Percentiles rank a stretch among this genome's conserved stretches.
phyloP scores from a whole-genome alignment of 2,888 invertebrate genomes.

The Lochmaea crataegi region DNA sequence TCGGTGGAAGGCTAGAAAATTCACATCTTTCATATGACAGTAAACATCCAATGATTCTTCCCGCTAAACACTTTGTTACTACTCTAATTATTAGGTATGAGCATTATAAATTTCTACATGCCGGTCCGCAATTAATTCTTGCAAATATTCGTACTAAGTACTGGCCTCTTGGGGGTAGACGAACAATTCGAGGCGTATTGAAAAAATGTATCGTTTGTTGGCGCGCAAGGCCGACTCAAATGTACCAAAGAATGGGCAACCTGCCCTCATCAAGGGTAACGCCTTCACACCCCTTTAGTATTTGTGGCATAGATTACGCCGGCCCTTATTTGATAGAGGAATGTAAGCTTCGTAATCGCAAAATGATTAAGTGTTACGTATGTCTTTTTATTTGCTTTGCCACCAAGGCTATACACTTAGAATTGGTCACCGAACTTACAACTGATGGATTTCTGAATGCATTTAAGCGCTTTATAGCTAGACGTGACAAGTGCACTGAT shows the following conservation, averaged over 20 bases:
- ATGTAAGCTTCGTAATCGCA: slow-evolving; percentile 41
- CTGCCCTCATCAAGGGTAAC: slow-evolving; percentile 5
- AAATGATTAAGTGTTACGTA: slow-evolving; percentile 44
- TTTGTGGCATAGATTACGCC: slow-evolving; percentile 49
- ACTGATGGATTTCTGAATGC: slow-evolving; percentile 40
- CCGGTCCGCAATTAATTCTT: background rate
- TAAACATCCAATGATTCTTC: slow-evolving; percentile 15
- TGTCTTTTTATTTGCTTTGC: slow-evolving; percentile 48
- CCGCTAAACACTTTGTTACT: slow-evolving; percentile 9
- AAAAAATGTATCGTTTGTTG: slow-evolving; percentile 9
- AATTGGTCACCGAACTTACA: slow-evolving; percentile 39
- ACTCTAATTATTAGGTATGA: background rate
- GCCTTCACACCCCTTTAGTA: slow-evolving; percentile 41
- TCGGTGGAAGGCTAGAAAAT: slow-evolving; percentile 12
- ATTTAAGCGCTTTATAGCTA: slow-evolving; percentile 42
- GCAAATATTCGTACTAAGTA: slow-evolving; percentile 5
- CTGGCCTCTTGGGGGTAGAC: slow-evolving; percentile 11
- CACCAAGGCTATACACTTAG: slow-evolving; percentile 44
- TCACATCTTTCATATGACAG: background rate
- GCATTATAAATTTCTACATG: slow-evolving; percentile 20
- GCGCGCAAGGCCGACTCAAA: background rate
- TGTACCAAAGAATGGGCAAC: background rate
- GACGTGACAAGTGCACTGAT: slow-evolving; percentile 41
- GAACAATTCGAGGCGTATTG: background rate
- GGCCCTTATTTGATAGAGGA: slow-evolving; percentile 49